Evolutionary conservation across 2,113 vertebrate species (phyloP).

Genomic region (Mesoclemmys tuberculata): DNA sequence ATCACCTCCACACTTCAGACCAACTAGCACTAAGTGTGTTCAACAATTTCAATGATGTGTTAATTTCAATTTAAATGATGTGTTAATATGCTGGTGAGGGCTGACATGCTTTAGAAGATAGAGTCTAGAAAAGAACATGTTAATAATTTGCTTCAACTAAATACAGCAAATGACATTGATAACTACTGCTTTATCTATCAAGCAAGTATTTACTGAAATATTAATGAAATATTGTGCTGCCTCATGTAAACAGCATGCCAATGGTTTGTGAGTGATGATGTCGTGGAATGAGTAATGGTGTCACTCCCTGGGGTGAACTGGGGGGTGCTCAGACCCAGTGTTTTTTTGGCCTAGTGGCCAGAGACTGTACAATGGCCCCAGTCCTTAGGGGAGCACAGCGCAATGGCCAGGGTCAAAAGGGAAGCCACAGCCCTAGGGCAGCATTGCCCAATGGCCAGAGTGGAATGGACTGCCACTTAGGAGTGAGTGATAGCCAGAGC

Average conservation of each 20-base stretch:
- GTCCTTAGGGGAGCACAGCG: too few relatives aligned
- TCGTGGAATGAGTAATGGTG: too few relatives aligned
- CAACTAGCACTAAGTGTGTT: neutral
- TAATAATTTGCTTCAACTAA: conserved; percentile 32
- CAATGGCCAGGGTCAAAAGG: too few relatives aligned
- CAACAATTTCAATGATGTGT: conserved; percentile 26
- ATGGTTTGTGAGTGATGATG: neutral
- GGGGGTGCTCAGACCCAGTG: too few relatives aligned
- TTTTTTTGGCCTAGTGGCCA: too few relatives aligned
- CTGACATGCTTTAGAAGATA: neutral
- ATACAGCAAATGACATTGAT: neutral
- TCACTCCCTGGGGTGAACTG: too few relatives aligned
- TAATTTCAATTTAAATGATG: too few relatives aligned
- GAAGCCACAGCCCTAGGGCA: too few relatives aligned
- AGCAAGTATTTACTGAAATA: neutral
- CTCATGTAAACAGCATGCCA: neutral
- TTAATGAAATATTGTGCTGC: neutral
- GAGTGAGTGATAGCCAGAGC: too few relatives aligned
- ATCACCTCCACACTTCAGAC: neutral
- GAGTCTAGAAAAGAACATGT: conserved; percentile 26
- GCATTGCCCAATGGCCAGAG: too few relatives aligned
- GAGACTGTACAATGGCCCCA: too few relatives aligned
- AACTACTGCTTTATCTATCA: neutral
- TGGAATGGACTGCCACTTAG: too few relatives aligned
- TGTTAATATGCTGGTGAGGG: neutral